These are phyloP conservation scores for Hetaerina titia DNA, from an alignment of 2,888 invertebrate species.

Conservation along the genomic window DNA sequence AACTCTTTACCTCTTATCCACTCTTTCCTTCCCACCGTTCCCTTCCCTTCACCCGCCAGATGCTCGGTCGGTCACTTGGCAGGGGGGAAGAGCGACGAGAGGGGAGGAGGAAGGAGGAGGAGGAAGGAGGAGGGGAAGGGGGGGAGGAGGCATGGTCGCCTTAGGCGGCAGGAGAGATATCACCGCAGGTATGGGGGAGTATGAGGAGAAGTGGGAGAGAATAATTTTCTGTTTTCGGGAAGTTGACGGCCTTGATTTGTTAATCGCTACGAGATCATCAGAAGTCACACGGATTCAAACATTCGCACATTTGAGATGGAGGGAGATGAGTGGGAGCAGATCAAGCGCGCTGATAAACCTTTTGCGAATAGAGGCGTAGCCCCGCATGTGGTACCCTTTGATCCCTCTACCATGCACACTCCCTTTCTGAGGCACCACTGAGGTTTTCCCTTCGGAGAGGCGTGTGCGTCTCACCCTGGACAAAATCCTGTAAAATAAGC, in stretches of 20 bases:
- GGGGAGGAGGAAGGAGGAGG: no score
- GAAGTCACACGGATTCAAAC: not conserved
- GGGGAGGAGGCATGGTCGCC: not conserved
- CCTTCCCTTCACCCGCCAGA: not conserved
- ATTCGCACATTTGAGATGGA: not conserved
- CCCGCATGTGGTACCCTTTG: no score
- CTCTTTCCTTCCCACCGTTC: not conserved
- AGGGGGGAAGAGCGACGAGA: no score
- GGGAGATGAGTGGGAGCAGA: no score
- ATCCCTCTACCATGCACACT: no score
- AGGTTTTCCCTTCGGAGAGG: no score
- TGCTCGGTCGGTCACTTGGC: not conserved
- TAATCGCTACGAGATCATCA: not conserved
- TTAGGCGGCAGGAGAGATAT: not conserved
- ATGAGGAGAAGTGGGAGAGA: not conserved
- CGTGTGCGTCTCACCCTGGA: no score
- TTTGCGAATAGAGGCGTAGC: no score
- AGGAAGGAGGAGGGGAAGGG: no score
- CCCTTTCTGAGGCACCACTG: no score
- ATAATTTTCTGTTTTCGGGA: not conserved
- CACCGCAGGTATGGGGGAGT: not conserved
- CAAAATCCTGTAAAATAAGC: no score
- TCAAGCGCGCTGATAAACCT: no score
- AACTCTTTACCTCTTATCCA: not conserved
- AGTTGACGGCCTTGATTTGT: not conserved